Evolutionary conservation across 2,888 invertebrate genomes (phyloP), one percentile per base, ranked within the genome.

Genomic region (Gandaritis pyraliata): DNA sequence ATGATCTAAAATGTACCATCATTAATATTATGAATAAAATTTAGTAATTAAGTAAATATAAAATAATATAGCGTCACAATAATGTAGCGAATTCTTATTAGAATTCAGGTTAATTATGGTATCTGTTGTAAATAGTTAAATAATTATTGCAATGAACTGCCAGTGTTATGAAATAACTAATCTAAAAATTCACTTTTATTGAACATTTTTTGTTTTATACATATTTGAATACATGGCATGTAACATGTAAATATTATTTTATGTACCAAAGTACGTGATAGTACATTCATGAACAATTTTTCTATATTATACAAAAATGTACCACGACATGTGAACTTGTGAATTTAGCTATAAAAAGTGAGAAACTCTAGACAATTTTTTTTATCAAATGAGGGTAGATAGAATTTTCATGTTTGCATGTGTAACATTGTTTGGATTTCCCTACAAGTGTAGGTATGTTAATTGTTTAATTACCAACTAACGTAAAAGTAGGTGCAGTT

Each of bases 401-500:
- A 1, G 23, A 16, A 36, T 51, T 23, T 50, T 58, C 39, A 46
- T 16, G 18, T n/a, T 13, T 45, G 49, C 49, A 29, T 38, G 7
- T 16, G 54, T 54, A 15, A 15, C 8, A 41, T 8, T 6, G 38
- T 15, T 41, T 16, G 15, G 43, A 43, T 43, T 43, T 43, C 15
- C 15, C 16, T 11, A 43, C 16, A 41, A 15, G 16, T 23, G 23
- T 23, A 23, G 23, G 23, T 16, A 33, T 33, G 43, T 16, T 43
- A 13, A 13, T 41, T 13, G 8, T n/a, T 16, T 16, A 38, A 2
- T 58, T 52, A 61, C 45, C 30, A 57, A 49, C 50, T 50, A 51
- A 49, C 55, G 48, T 62, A 55, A 51, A 76, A 76, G 75, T 76
- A 77, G 69, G 71, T 65, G 47, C 71, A 72, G 65, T 72, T 75